Base-by-base conservation (phyloP, 2,888 invertebrate genomes). In the Rosalia funebris region DNA sequence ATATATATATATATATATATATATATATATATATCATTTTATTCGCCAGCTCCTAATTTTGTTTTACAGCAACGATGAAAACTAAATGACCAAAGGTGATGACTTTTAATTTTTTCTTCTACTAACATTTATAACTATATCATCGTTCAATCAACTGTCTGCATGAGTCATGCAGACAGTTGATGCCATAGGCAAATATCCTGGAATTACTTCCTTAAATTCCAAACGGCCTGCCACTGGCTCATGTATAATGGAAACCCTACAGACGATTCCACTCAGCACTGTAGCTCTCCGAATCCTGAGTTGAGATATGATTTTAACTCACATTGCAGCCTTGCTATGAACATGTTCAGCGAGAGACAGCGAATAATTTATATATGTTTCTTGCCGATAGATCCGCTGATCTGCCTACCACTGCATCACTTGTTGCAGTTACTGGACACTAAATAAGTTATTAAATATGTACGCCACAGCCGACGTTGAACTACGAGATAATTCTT, bases 321-420 rank as follows among this genome's bases (percentile, higher is more conserved):
- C 37, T 50, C 37, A 36, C 19, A 20, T 11, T n/a, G n/a, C n/a
- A 11, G 10, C 36, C 19, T 36, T 1, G 20, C 16, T 14, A 19
- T 14, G 48, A 37, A 20, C 37, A 50, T 50, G 48, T 59, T 48
- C 54, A 31, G 20, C 42, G 42, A 48, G 41, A 16, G 45, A 58
- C 54, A 36, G 25, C 39, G 19, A 36, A 54, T 59, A 59, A 59
- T 53, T 59, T 19, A 54, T 16, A 2, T 16, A 11, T 25, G 7
- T 16, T 54, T 48, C 34, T 59, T 47, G 54, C 11, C 47, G 36
- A 54, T 59, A 47, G 48, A 59, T 53, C 45, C 17, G 41, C 45
- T 34, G 52, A 57, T 58, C 58, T 19, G 54, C 44, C 42, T 44
- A 48, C 42, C 42, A 15, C 25, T 39, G 41, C 32, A 20, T 19